Conservation (phyloP, 1,140 invertebrate genomes). For the Mylabris phalerata region DNA sequence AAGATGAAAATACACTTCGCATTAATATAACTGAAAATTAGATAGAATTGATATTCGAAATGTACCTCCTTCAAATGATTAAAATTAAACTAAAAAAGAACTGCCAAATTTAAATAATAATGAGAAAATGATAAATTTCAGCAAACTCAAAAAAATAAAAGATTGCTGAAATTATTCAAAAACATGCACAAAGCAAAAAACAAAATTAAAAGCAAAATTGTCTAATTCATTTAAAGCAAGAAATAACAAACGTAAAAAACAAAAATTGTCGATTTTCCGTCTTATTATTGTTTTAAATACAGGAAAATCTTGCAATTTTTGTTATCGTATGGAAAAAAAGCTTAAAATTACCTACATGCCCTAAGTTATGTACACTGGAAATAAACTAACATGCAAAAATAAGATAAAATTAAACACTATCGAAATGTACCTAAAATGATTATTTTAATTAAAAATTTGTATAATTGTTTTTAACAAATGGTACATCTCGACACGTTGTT, state of each 20-base stretch:
- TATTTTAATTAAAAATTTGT: no score
- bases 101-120: not conserved
- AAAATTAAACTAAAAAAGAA: constrained; percentile 5
- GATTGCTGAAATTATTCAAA: constrained; percentile 3
- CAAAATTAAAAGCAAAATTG: not conserved
- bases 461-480: no score
- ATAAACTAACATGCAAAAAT: constrained; percentile 18
- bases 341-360: constrained; percentile 14
- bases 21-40: not conserved
- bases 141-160: not conserved
- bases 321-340: not conserved
- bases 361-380: constrained; percentile 15
- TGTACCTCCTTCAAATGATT: not conserved
- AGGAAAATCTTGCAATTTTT: constrained; percentile 1
- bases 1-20: constrained; percentile 16
- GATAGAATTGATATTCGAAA: no score
- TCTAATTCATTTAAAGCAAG: no score
- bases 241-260: no score
- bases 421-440: not conserved
- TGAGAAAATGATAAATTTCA: not conserved
- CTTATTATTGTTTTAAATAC: constrained; percentile 8
- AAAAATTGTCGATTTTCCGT: not conserved
- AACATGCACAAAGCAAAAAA: constrained; percentile 9
- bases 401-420: constrained; percentile 12
- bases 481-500: no score